Evolutionary conservation across 2,888 invertebrate species (phyloP).

Genomic region (Brachylomia viminalis): DNA sequence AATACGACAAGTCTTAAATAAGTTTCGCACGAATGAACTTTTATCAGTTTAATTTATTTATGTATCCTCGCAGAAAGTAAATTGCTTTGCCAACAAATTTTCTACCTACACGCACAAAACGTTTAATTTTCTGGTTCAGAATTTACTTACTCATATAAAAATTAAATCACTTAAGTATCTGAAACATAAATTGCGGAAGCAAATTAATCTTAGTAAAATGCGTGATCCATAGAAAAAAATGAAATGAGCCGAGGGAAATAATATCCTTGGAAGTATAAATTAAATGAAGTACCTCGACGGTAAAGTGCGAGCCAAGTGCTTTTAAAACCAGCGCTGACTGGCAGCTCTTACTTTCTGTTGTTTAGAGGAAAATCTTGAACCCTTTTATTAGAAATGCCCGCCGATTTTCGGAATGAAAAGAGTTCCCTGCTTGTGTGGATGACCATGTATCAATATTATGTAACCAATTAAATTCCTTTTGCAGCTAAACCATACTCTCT

Average conservation of each 20-base stretch:
- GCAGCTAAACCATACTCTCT: not conserved
- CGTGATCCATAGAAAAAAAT: constrained; percentile 56
- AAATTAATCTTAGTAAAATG: constrained; percentile 59
- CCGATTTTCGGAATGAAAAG: not conserved
- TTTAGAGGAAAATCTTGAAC: constrained; percentile 37
- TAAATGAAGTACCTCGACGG: constrained; percentile 51
- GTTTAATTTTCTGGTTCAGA: constrained; percentile 54
- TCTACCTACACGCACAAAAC: constrained; percentile 56
- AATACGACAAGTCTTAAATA: constrained; percentile 81
- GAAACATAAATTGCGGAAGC: constrained; percentile 49
- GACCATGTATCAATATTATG: not conserved
- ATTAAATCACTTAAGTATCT: constrained; percentile 50
- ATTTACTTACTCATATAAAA: constrained; percentile 52
- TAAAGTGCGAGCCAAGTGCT: constrained; percentile 46
- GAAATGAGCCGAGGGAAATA: constrained; percentile 52
- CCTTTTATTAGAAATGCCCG: constrained; percentile 7
- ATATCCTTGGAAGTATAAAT: constrained; percentile 58
- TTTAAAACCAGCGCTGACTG: constrained; percentile 35
- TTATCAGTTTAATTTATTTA: constrained; percentile 82
- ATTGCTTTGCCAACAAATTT: constrained; percentile 72
- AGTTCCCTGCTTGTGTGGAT: not conserved
- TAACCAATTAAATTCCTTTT: not conserved
- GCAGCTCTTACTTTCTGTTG: constrained; percentile 33
- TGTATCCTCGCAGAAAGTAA: constrained; percentile 73
- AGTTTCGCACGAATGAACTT: constrained; percentile 81